phyloP scores from a whole-genome alignment of 2,888 invertebrate species.

The Nemoura dubitans region DNA sequence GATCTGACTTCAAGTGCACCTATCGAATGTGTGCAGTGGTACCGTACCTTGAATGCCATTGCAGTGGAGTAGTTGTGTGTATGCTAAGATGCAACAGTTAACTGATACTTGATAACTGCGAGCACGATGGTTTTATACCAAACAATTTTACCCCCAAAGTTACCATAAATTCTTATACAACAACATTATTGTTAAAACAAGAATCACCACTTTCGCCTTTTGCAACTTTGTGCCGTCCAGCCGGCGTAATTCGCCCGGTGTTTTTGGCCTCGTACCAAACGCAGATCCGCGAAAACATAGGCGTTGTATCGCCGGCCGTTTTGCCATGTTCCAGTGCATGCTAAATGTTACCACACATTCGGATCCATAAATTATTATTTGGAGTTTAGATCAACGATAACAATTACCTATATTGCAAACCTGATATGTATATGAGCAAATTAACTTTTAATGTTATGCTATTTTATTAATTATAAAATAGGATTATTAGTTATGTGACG shows the following conservation, averaged over 20 bases:
- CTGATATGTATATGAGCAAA: constrained; percentile 20
- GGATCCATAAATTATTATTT: constrained; percentile 3
- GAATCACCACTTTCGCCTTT: constrained; percentile 36
- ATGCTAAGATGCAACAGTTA: constrained; percentile 18
- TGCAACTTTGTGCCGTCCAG: background rate
- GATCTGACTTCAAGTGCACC: too few species aligned
- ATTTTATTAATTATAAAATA: constrained; percentile 8
- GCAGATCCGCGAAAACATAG: background rate
- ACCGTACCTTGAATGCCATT: constrained; percentile 50
- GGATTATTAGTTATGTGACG: constrained; percentile 16
- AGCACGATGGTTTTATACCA: constrained; percentile 18
- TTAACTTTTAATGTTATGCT: background rate
- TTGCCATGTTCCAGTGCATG: background rate
- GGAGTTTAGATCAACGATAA: constrained; percentile 14
- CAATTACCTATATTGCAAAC: constrained; percentile 17
- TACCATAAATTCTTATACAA: background rate
- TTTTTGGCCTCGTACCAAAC: constrained; percentile 14
- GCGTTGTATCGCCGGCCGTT: background rate
- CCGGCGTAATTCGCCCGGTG: background rate
- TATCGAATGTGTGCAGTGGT: background rate
- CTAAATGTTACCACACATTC: background rate
- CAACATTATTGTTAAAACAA: constrained; percentile 19
- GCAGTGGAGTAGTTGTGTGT: constrained; percentile 32
- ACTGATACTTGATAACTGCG: background rate
- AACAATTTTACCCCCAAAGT: constrained; percentile 25